Evolutionary conservation across 2,113 vertebrate genomes (phyloP).

Genomic region (Potamarius usumacintae): DNA sequence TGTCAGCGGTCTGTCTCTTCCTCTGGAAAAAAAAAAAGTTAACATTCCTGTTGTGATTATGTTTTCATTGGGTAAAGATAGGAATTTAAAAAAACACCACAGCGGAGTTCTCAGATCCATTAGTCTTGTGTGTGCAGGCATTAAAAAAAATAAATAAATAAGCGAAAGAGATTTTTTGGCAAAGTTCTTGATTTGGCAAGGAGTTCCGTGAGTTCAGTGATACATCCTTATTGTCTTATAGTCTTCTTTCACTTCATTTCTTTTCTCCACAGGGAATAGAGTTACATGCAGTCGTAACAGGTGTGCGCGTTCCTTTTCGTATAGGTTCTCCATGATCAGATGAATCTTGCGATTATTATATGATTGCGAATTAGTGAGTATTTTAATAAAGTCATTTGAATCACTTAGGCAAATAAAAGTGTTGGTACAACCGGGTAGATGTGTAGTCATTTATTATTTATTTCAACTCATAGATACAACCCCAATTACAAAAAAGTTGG

Average conservation of each 20-base stretch:
- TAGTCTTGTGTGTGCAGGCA: not conserved
- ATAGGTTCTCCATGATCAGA: not conserved
- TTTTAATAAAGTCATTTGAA: not conserved
- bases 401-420: not conserved
- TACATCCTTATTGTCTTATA: not conserved
- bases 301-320: not conserved
- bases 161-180: not conserved
- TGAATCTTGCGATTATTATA: not conserved
- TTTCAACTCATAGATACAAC: not conserved
- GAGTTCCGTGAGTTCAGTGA: conserved; percentile 1
- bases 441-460: not conserved
- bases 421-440: not conserved
- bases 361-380: not conserved
- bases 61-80: conserved; percentile 36
- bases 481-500: too few relatives aligned
- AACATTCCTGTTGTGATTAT: conserved; percentile 39
- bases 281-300: not conserved
- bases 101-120: conserved; percentile 5
- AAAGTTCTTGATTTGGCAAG: not conserved
- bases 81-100: not conserved
- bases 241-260: not conserved
- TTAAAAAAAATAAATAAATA: not conserved
- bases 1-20: conserved; percentile 24
- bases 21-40: not conserved
- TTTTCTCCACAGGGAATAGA: conserved; percentile 3